These are phyloP conservation scores for Koerneria pararmatus DNA, from an alignment of 2,888 invertebrate genomes.

Conservation along the genomic window DNA sequence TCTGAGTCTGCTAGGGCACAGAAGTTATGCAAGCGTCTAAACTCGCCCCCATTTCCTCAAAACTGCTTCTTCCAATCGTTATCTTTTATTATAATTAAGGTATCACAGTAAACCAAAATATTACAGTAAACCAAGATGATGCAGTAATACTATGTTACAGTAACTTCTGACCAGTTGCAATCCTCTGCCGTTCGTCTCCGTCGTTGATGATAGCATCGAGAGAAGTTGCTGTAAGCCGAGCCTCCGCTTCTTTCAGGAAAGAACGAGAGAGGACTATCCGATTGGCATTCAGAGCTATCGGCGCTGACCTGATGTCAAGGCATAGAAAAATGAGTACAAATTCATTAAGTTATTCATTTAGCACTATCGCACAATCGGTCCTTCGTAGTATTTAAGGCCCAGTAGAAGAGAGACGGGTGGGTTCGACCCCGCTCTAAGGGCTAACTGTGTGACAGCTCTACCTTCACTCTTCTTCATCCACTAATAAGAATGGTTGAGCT, in stretches of 20 bases:
- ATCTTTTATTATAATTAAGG: neutral
- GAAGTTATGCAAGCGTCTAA: too few relatives aligned
- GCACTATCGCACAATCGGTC: too few relatives aligned
- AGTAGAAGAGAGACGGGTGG: constrained; percentile 34
- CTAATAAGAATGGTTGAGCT: too few relatives aligned
- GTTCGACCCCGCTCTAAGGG: constrained; percentile 32
- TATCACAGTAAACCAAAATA: too few relatives aligned
- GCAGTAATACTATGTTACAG: too few relatives aligned
- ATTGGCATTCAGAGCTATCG: constrained; percentile 28
- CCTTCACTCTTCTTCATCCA: too few relatives aligned
- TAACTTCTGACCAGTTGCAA: constrained; percentile 34
- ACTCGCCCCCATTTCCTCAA: too few relatives aligned
- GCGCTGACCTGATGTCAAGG: constrained; percentile 29
- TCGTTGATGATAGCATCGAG: constrained; percentile 41
- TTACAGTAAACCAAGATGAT: too few relatives aligned
- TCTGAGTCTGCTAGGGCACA: too few relatives aligned
- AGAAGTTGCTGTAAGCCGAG: constrained; percentile 27
- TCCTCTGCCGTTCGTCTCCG: constrained; percentile 45
- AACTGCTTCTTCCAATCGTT: neutral
- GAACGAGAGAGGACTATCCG: constrained; percentile 33
- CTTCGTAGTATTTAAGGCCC: too few relatives aligned
- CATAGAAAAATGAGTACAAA: constrained; percentile 29
- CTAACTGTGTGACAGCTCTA: too few relatives aligned
- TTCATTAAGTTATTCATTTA: too few relatives aligned
- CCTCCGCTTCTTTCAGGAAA: constrained; percentile 46